phyloP scores from a whole-genome alignment of 2,888 invertebrate genomes.

The Ernsta delagoae region DNA sequence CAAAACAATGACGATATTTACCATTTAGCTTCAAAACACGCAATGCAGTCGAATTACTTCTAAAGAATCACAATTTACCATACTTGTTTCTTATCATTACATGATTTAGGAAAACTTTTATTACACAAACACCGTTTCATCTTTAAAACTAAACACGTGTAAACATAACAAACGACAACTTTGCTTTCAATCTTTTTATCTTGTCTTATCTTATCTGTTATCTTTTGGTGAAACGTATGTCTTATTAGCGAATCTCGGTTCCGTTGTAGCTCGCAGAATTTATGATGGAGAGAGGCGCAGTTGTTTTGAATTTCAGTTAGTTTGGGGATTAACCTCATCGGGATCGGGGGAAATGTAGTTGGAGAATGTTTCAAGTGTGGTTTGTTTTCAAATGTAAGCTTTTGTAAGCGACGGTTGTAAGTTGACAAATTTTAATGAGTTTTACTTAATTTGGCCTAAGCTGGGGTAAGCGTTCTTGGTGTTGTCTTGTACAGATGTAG shows the following conservation, averaged over 20 bases:
- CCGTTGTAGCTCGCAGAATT: slow-evolving; percentile 53
- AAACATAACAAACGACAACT: slow-evolving; percentile 4
- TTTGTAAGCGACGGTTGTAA: not conserved
- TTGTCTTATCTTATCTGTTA: not conserved
- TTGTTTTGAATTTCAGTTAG: slow-evolving; percentile 37
- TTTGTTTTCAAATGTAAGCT: slow-evolving; percentile 31
- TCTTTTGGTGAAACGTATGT: not conserved
- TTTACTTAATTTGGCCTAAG: not conserved
- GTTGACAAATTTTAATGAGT: slow-evolving; percentile 4
- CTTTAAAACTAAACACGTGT: not conserved
- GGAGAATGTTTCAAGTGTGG: slow-evolving; percentile 14
- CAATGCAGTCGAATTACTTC: too few relatives aligned
- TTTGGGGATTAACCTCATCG: slow-evolving; percentile 37
- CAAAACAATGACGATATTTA: too few relatives aligned
- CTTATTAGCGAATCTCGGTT: slow-evolving; percentile 40
- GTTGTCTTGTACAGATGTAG: too few relatives aligned
- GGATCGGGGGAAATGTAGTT: slow-evolving; percentile 28
- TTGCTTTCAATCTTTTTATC: not conserved
- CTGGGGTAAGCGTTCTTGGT: too few relatives aligned
- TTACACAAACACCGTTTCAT: too few relatives aligned
- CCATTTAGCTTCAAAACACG: too few relatives aligned
- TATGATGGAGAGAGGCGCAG: slow-evolving; percentile 45
- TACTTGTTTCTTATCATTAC: too few relatives aligned
- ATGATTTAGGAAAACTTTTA: too few relatives aligned
- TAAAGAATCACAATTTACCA: too few relatives aligned